Evolutionary conservation across 2,113 vertebrate species (phyloP).

Genomic region (Tachysurus fulvidraco): DNA sequence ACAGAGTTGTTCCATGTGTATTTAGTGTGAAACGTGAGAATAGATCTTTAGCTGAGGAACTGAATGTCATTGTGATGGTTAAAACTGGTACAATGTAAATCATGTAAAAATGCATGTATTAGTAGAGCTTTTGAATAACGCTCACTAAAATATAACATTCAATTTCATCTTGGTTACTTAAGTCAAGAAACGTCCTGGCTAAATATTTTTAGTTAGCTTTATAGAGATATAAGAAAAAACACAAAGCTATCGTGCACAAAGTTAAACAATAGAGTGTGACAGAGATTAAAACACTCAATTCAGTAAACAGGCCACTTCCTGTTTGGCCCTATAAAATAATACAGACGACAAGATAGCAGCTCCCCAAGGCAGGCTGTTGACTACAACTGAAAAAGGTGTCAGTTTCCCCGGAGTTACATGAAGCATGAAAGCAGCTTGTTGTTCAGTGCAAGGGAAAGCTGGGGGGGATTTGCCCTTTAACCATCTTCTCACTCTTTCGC

Average conservation of each 20-base stretch:
- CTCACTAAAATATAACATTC: background rate
- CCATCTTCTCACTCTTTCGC: constrained; percentile 36
- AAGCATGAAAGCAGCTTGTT: constrained; percentile 61
- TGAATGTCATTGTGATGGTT: constrained; percentile 66
- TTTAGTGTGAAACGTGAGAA: constrained; percentile 85
- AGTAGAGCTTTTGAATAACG: background rate
- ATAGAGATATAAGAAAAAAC: background rate
- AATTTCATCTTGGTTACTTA: background rate
- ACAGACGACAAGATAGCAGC: constrained; percentile 21
- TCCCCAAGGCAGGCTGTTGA: constrained; percentile 41
- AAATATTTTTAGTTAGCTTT: background rate
- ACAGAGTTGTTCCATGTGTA: constrained; percentile 87
- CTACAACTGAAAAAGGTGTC: constrained; percentile 46
- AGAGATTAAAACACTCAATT: too few species aligned
- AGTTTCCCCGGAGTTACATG: constrained; percentile 57
- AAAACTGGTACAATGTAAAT: constrained; percentile 13
- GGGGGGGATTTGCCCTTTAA: constrained; percentile 48
- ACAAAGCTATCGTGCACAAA: background rate
- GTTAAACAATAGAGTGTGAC: background rate
- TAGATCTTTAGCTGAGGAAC: constrained; percentile 73
- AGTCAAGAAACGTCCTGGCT: background rate
- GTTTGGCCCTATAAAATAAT: constrained; percentile 35
- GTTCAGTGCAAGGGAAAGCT: constrained; percentile 44
- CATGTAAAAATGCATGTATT: background rate
- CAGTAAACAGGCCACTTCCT: constrained; percentile 29